These are phyloP conservation scores for Tridacna crocea DNA, from an alignment of 2,888 invertebrate species.

Conservation along the genomic window DNA sequence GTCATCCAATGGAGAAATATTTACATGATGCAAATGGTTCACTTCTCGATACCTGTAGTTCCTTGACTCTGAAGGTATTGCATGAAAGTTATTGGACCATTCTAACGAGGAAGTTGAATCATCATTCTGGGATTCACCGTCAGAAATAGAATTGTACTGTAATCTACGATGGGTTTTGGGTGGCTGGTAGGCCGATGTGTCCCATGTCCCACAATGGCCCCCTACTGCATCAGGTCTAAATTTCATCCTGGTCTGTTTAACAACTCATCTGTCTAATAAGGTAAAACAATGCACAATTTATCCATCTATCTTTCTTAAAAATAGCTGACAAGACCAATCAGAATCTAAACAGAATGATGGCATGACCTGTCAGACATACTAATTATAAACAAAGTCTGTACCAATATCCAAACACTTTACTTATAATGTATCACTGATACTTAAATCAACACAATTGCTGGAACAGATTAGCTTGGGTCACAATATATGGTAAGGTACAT, in stretches of 20 bases:
- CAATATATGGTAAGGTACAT: too few relatives aligned
- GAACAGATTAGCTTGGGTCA: too few relatives aligned
- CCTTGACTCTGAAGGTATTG: constrained; percentile 1
- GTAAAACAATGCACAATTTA: neutral
- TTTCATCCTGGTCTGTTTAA: constrained; percentile 42
- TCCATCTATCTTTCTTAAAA: neutral
- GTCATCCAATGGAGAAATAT: constrained; percentile 59
- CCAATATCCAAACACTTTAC: neutral
- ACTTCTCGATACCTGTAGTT: neutral
- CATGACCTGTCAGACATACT: neutral
- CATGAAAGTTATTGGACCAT: constrained; percentile 55
- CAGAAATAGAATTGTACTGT: constrained; percentile 36
- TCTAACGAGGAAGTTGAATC: constrained; percentile 49
- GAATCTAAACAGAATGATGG: neutral
- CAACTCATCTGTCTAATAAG: neutral
- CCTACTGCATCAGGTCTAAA: constrained; percentile 57
- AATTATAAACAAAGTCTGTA: neutral
- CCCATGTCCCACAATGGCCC: constrained; percentile 61
- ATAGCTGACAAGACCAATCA: neutral
- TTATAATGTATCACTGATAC: too few relatives aligned
- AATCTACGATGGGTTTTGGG: constrained; percentile 42
- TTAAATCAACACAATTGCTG: too few relatives aligned
- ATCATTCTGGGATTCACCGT: constrained; percentile 31
- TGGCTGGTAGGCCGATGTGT: constrained; percentile 55
- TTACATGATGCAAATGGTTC: constrained; percentile 43